A percentile compares a stretch with the other conserved stretches of the same genome.
Evolutionary conservation across 2,113 vertebrate genomes (phyloP).

Genomic region (Tiliqua scincoides): DNA sequence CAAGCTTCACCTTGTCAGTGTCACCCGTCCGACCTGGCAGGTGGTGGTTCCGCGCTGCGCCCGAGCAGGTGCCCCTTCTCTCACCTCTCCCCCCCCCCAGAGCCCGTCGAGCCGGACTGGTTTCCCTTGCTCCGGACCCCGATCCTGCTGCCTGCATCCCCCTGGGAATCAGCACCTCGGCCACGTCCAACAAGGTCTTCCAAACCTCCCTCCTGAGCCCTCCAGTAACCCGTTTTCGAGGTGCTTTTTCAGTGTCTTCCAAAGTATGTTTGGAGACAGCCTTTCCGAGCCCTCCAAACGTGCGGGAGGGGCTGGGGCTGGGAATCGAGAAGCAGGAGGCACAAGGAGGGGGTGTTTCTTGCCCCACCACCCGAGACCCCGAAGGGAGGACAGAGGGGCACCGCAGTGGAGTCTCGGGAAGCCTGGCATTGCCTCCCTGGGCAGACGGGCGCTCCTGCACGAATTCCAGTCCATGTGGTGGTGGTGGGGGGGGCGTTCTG

Average conservation of each 20-base stretch:
- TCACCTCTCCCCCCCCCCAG: background rate
- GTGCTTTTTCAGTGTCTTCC: rapidly evolving
- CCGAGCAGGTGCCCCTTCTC: constrained; percentile 57
- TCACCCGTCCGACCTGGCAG: constrained; percentile 68
- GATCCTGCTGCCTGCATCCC: background rate
- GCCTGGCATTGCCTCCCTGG: too few species aligned
- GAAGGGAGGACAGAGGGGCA: too few species aligned
- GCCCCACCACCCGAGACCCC: background rate
- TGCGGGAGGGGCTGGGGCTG: background rate
- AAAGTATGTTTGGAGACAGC: background rate
- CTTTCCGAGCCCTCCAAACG: constrained; percentile 12
- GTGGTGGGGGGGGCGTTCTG: background rate
- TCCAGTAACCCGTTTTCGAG: constrained; percentile 69
- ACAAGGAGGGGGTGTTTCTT: constrained; percentile 11
- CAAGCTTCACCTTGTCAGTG: constrained; percentile 19
- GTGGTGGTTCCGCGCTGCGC: background rate
- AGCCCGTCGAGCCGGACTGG: background rate
- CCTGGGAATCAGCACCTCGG: background rate
- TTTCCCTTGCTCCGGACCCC: background rate
- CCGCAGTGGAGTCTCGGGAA: too few species aligned
- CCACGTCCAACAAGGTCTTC: background rate
- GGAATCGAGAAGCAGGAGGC: background rate
- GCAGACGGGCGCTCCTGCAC: too few species aligned
- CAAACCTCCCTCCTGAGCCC: background rate
- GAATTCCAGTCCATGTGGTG: too few species aligned